phyloP scores from a whole-genome alignment of 2,888 invertebrate genomes.

The Ophion ventricosus region DNA sequence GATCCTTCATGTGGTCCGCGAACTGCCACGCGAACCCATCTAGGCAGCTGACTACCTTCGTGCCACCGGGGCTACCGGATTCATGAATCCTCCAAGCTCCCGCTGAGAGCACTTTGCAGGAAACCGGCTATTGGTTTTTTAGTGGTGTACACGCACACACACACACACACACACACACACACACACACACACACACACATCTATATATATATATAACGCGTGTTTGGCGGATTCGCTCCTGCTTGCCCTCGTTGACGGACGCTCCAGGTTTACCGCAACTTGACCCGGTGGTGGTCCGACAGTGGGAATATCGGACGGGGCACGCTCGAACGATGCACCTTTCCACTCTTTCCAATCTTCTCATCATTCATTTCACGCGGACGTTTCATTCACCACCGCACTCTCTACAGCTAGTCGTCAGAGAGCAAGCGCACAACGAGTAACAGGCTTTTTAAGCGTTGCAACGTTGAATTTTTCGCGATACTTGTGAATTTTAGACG shows the following conservation, averaged over 20 bases:
- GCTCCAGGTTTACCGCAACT: constrained; percentile 59
- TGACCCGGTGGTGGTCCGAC: constrained; percentile 61
- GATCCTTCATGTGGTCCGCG: constrained; percentile 27
- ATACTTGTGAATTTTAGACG: too few relatives aligned
- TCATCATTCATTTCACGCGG: constrained; percentile 47
- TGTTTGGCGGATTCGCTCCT: background rate
- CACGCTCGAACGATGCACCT: constrained; percentile 4
- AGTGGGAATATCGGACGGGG: constrained; percentile 20
- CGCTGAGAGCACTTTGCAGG: constrained; percentile 44
- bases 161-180: too few relatives aligned
- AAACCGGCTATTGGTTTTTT: background rate
- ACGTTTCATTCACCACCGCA: constrained; percentile 56
- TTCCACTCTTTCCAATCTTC: constrained; percentile 35
- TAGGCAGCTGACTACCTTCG: constrained; percentile 2
- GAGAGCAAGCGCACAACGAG: constrained; percentile 23
- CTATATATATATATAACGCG: constrained; percentile 15
- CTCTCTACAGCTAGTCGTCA: constrained; percentile 14
- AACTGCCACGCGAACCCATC: constrained; percentile 55
- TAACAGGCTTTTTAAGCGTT: constrained; percentile 44
- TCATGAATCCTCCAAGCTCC: constrained; percentile 53
- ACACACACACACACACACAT: too few relatives aligned
- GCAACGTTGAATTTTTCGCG: too few relatives aligned
- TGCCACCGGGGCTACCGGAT: constrained; percentile 50
- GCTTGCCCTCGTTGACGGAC: constrained; percentile 43
- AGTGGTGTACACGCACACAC: too few relatives aligned